phyloP scores from a whole-genome alignment of 2,113 vertebrate genomes.

The Cynoglossus semilaevis region DNA sequence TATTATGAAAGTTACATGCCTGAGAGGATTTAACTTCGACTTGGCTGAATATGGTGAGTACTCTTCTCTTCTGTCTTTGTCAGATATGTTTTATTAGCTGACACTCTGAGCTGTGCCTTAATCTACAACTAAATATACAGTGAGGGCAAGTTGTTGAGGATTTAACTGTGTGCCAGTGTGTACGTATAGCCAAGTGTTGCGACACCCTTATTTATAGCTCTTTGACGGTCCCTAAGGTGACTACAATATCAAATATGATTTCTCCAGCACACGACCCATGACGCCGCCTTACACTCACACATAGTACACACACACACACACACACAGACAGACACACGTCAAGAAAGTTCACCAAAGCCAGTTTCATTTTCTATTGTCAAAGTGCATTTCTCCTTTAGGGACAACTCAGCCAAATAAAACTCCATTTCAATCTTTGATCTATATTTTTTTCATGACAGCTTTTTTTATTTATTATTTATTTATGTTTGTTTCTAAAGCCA shows the following conservation, averaged over 20 bases:
- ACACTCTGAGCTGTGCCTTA: conserved; percentile 71
- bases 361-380: conserved; percentile 76
- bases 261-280: conserved; percentile 43
- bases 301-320: no score
- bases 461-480: not conserved
- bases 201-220: conserved; percentile 79
- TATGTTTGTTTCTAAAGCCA: conserved; percentile 13
- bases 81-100: conserved; percentile 63
- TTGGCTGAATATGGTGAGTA: conserved; percentile 99
- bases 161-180: conserved; percentile 47
- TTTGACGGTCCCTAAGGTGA: conserved; percentile 73
- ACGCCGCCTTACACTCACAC: conserved; percentile 25
- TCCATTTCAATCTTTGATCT: conserved; percentile 16
- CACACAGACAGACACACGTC: conserved; percentile 29
- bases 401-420: conserved; percentile 22
- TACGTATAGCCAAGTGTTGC: conserved; percentile 59
- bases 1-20: conserved; percentile 99
- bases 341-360: conserved; percentile 65
- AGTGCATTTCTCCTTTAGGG: conserved; percentile 48
- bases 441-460: conserved; percentile 17
- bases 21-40: conserved; percentile 98
- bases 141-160: conserved; percentile 68
- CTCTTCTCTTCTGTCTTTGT: conserved; percentile 59
- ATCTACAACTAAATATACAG: conserved; percentile 63
- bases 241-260: conserved; percentile 73